These are phyloP conservation scores for Andrena flavipes DNA, from an alignment of 2,888 invertebrate genomes.

Conservation along the genomic window DNA sequence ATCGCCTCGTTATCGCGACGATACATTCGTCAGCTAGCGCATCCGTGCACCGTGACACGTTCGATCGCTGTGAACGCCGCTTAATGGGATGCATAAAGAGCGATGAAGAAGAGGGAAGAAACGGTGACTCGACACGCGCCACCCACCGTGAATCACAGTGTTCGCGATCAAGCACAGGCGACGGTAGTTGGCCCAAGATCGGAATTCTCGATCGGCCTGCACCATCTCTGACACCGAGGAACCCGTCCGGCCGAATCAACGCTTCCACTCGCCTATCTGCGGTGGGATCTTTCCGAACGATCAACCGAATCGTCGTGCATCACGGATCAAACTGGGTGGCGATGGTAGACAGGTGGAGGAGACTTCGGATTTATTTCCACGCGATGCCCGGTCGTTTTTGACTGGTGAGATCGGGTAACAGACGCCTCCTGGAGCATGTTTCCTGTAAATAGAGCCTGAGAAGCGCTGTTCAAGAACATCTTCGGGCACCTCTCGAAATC, in stretches of 20 bases:
- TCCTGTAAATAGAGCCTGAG: background rate
- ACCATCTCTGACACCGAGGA: conserved; percentile 48
- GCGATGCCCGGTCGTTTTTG: background rate
- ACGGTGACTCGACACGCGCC: conserved; percentile 68
- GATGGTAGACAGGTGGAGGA: conserved; percentile 1
- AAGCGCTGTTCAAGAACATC: background rate
- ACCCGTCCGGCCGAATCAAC: conserved; percentile 48
- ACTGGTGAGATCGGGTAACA: background rate
- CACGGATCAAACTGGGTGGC: conserved; percentile 14
- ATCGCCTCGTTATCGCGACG: conserved; percentile 33
- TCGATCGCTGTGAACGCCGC: conserved; percentile 53
- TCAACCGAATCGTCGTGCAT: conserved; percentile 44
- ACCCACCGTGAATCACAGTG: conserved; percentile 77
- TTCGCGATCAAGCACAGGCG: conserved; percentile 65
- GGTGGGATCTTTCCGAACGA: conserved; percentile 45
- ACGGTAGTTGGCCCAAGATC: conserved; percentile 55
- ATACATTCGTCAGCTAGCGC: conserved; percentile 12
- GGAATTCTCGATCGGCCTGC: conserved; percentile 35
- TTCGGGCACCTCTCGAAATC: no score
- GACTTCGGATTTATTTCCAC: background rate
- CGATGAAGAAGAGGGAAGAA: conserved; percentile 48
- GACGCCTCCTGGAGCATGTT: background rate
- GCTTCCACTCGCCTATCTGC: conserved; percentile 42
- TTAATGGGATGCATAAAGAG: conserved; percentile 57
- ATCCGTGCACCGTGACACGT: conserved; percentile 4